Conservation (phyloP, 2,797 vertebrate genomes). For the Leuciscus waleckii region DNA sequence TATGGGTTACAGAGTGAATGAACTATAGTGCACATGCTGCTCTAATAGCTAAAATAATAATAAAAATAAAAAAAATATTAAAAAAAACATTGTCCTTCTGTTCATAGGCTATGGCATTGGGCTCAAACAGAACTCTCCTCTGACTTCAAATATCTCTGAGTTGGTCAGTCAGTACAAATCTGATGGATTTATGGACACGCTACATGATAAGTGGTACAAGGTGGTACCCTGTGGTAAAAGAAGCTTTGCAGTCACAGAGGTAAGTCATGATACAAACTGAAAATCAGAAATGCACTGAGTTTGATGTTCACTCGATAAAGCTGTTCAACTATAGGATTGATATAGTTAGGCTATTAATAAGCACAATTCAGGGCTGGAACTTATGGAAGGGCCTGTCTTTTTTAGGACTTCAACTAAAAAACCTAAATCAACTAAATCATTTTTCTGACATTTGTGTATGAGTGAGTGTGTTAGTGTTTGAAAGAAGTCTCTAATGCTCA, state of each 20-base stretch:
- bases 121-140: conserved; percentile 91
- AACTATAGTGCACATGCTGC: not conserved
- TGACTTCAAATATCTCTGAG: conserved; percentile 97
- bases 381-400: not conserved
- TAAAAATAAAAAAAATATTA: too few relatives aligned
- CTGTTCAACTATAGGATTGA: not conserved
- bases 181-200: conserved; percentile 96
- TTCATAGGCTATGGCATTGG: conserved; percentile 93
- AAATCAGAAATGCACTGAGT: not conserved
- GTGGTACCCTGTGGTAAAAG: conserved; percentile 96
- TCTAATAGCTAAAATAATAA: not conserved
- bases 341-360: not conserved
- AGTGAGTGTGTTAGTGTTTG: too few relatives aligned
- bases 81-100: conserved; percentile 48
- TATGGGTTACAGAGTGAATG: not conserved
- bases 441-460: not conserved
- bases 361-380: too few relatives aligned
- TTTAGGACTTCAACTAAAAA: not conserved
- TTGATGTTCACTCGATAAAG: not conserved
- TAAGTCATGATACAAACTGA: conserved; percentile 66
- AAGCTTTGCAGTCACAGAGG: conserved; percentile 96
- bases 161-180: conserved; percentile 98
- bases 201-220: conserved; percentile 99
- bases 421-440: too few relatives aligned
- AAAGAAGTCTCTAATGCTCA: too few relatives aligned